A percentile compares a stretch with the other conserved stretches of the same genome.
These are phyloP conservation scores for Bombyx mandarina DNA, from an alignment of 1,140 invertebrate species.

Conservation along the genomic window DNA sequence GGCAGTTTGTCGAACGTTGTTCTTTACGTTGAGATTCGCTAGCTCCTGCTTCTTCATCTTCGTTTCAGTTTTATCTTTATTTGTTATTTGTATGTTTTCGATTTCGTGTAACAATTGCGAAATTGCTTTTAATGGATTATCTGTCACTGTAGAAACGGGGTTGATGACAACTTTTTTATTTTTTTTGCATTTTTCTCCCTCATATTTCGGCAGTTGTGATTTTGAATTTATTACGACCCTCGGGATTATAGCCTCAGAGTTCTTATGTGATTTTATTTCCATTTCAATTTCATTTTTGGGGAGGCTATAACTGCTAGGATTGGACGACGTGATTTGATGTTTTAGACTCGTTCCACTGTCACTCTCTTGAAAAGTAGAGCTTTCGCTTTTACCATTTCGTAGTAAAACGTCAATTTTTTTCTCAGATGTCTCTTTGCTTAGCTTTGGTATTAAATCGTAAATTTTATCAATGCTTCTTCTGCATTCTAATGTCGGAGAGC, in stretches of 20 bases:
- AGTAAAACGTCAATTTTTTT: slow-evolving; percentile 10
- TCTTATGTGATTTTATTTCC: slow-evolving; percentile 14
- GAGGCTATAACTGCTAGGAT: slow-evolving; percentile 38
- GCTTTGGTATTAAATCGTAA: slow-evolving; percentile 47
- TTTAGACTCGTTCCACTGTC: slow-evolving; percentile 51
- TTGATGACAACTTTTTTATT: slow-evolving; percentile 20
- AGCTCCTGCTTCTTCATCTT: slow-evolving; percentile 31
- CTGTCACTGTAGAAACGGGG: slow-evolving; percentile 17
- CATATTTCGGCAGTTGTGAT: slow-evolving; percentile 20
- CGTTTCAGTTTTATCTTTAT: slow-evolving; percentile 23
- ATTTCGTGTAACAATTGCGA: slow-evolving; percentile 53
- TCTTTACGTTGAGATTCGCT: slow-evolving; percentile 16
- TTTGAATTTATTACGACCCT: slow-evolving; percentile 50
- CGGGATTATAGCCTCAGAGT: slow-evolving; percentile 21
- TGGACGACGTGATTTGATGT: slow-evolving; percentile 35
- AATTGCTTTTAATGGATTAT: slow-evolving; percentile 56
- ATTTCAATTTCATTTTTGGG: slow-evolving; percentile 21
- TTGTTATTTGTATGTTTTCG: slow-evolving; percentile 44
- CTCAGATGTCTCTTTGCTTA: slow-evolving; percentile 17
- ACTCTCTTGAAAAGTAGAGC: slow-evolving; percentile 22
- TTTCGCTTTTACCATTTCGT: slow-evolving; percentile 9
- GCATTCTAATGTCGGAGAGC: slow-evolving; percentile 27
- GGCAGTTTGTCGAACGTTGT: slow-evolving; percentile 14
- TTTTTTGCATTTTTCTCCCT: slow-evolving; percentile 26
- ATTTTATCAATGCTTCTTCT: slow-evolving; percentile 55